Conservation (phyloP, 1,140 invertebrate genomes). For the Drosophila auraria region DNA sequence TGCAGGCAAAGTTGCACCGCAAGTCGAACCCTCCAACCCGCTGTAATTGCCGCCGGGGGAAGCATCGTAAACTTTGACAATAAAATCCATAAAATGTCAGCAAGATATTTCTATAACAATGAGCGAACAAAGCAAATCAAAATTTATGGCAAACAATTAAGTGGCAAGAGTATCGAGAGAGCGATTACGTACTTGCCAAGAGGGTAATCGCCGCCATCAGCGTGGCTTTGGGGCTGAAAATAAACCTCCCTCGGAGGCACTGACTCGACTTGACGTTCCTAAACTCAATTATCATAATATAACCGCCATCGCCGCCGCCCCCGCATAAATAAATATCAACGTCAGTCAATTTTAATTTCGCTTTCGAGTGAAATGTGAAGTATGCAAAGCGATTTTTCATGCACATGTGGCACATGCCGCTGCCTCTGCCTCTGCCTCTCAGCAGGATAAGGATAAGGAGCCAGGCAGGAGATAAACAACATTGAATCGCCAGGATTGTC, state of each 20-base stretch:
- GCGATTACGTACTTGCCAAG: slow-evolving; percentile 47
- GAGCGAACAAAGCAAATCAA: slow-evolving; percentile 57
- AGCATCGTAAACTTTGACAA: slow-evolving; percentile 52
- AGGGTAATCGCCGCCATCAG: slow-evolving; percentile 41
- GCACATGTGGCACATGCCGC: slow-evolving; percentile 50
- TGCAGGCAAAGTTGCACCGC: slow-evolving; percentile 33
- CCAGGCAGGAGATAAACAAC: slow-evolving; percentile 25
- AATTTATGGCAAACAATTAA: slow-evolving; percentile 73
- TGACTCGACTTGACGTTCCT: slow-evolving; percentile 19
- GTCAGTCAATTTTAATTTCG: slow-evolving; percentile 81
- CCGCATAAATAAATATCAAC: slow-evolving; percentile 69
- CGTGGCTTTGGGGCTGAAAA: slow-evolving; percentile 29
- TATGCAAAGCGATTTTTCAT: slow-evolving; percentile 81
- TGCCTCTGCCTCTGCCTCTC: not conserved
- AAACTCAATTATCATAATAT: slow-evolving; percentile 59
- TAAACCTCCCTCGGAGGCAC: not conserved
- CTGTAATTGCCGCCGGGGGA: slow-evolving; percentile 42
- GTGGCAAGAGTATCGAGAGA: slow-evolving; percentile 49
- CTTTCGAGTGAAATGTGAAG: slow-evolving; percentile 73
- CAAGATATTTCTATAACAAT: slow-evolving; percentile 26
- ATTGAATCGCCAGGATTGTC: slow-evolving; percentile 29
- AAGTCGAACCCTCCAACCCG: not conserved
- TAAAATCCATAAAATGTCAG: slow-evolving; percentile 59
- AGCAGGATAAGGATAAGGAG: not conserved
- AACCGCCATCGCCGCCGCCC: not conserved